Evolutionary conservation across 2,797 vertebrate genomes (phyloP).

Genomic region (Melanotaenia parkinsoni): DNA sequence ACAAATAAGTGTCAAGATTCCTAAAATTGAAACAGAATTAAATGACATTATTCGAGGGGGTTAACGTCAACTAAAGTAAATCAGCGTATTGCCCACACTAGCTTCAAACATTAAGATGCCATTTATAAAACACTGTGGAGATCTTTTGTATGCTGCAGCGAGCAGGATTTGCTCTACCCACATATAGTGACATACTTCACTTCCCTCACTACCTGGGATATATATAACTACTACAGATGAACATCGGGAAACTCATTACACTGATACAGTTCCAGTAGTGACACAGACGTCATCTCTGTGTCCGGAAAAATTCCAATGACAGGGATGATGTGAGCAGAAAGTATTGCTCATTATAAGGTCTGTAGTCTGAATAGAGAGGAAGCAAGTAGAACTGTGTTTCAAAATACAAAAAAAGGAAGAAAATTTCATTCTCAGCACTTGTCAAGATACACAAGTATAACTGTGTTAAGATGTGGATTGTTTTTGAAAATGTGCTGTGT

Average conservation of each 20-base stretch:
- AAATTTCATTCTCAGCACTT: slow-evolving; percentile 32
- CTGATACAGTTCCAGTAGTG: slow-evolving; percentile 43
- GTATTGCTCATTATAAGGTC: slow-evolving; percentile 53
- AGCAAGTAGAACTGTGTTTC: slow-evolving; percentile 26
- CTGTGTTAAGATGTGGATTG: slow-evolving; percentile 50
- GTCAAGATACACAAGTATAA: slow-evolving; percentile 59
- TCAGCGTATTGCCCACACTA: background rate
- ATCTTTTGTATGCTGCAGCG: slow-evolving; percentile 42
- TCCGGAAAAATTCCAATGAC: slow-evolving; percentile 62
- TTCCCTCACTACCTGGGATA: slow-evolving; percentile 55
- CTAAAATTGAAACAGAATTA: background rate
- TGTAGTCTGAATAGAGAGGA: slow-evolving; percentile 27
- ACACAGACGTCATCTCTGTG: slow-evolving; percentile 59
- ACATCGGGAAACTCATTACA: slow-evolving; percentile 54
- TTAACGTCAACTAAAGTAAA: background rate
- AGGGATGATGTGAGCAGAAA: slow-evolving; percentile 53
- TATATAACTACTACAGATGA: slow-evolving; percentile 60
- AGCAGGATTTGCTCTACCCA: slow-evolving; percentile 36
- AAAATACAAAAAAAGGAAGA: slow-evolving; percentile 25
- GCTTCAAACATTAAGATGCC: slow-evolving; percentile 26
- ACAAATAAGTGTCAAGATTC: background rate
- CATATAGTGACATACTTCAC: slow-evolving; percentile 60
- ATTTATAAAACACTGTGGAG: slow-evolving; percentile 22
- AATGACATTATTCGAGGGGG: background rate
- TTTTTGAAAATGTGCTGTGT: slow-evolving; percentile 61